These are phyloP conservation scores for Amiota minor DNA, from an alignment of 2,888 invertebrate species.

Conservation along the genomic window DNA sequence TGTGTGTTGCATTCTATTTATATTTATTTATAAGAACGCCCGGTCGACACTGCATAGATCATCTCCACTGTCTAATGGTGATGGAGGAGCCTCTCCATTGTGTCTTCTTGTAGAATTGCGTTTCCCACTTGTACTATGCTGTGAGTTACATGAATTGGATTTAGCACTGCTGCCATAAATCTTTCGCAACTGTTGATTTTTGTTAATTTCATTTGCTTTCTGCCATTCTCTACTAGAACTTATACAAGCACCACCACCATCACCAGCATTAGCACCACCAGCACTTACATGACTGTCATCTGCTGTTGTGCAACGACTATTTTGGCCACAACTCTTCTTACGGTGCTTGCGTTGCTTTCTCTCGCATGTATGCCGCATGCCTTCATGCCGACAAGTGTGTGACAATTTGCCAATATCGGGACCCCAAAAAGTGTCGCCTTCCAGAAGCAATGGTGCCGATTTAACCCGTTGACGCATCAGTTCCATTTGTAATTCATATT, in stretches of 20 bases:
- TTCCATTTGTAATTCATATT: conserved; percentile 72
- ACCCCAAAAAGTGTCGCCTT: conserved; percentile 70
- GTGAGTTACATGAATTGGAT: conserved; percentile 55
- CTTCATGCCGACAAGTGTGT: conserved; percentile 67
- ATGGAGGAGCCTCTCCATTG: neutral
- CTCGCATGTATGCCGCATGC: conserved; percentile 60
- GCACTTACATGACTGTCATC: conserved; percentile 32
- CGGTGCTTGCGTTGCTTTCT: conserved; percentile 50
- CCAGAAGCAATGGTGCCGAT: conserved; percentile 70
- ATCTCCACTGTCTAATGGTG: conserved; percentile 61
- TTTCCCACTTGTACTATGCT: conserved; percentile 34
- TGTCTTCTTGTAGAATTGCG: conserved; percentile 38
- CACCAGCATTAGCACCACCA: neutral
- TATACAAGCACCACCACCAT: conserved; percentile 22
- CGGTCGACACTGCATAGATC: conserved; percentile 70
- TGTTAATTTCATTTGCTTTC: conserved; percentile 32
- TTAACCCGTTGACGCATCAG: conserved; percentile 72
- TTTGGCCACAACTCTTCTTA: conserved; percentile 44
- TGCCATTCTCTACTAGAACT: conserved; percentile 1
- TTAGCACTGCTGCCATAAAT: conserved; percentile 54
- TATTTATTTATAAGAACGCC: conserved; percentile 61
- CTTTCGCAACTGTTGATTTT: conserved; percentile 56
- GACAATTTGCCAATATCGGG: conserved; percentile 69
- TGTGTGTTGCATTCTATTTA: neutral
- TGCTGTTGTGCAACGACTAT: conserved; percentile 38